A percentile compares a stretch with the other conserved stretches of the same genome.
Evolutionary conservation across 2,797 vertebrate genomes (phyloP).

Genomic region (Carduelis carduelis): DNA sequence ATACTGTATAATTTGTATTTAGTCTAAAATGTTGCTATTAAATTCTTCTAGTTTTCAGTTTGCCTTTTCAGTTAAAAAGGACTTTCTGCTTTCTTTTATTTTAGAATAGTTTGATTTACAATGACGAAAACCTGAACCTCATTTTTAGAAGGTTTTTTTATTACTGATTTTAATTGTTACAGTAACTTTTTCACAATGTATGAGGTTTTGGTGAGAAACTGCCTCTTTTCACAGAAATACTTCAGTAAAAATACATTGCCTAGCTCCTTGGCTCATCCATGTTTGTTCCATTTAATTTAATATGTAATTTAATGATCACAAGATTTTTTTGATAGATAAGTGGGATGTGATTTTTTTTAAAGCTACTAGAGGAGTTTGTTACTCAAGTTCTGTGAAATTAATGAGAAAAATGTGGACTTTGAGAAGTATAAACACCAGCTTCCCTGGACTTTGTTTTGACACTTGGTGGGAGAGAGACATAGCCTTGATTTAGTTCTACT

Average conservation of each 20-base stretch:
- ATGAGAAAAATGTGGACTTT: slow-evolving; percentile 5
- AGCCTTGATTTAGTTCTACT: not conserved
- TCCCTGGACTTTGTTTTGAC: not conserved
- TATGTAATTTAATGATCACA: not conserved
- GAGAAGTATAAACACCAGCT: not conserved
- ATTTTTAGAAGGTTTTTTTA: not conserved
- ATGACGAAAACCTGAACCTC: not conserved
- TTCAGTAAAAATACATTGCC: not conserved
- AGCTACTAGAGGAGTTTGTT: not conserved
- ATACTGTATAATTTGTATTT: not conserved
- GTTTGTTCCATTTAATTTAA: not conserved
- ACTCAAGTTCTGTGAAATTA: not conserved
- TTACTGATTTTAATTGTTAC: not conserved
- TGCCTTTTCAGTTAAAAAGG: not conserved
- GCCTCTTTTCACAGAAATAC: not conserved
- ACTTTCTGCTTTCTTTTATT: not conserved
- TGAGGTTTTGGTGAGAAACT: not conserved
- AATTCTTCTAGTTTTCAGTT: not conserved
- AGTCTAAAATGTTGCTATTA: not conserved
- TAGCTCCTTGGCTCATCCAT: not conserved
- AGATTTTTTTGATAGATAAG: not conserved
- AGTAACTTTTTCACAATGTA: not conserved
- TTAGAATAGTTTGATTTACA: not conserved
- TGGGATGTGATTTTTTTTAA: not conserved
- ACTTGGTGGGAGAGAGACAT: not conserved